Evolutionary conservation across 2,797 vertebrate genomes (phyloP), one percentile per base, ranked within the genome.

Genomic region (Liparis tanakae): DNA sequence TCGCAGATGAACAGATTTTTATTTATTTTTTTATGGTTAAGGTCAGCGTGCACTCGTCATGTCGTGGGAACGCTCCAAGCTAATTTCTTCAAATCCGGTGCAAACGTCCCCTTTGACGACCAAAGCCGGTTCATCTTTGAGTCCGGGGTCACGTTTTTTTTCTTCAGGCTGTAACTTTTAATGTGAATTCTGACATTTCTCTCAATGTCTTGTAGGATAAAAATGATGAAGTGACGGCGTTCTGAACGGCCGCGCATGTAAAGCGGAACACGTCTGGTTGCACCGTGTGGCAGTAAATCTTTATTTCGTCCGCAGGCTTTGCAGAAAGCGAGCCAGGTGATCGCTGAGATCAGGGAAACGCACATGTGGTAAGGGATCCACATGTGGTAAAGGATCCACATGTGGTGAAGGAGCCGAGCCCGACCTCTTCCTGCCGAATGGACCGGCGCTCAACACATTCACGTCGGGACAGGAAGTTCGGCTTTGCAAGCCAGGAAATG

Each of bases 321-420:
- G 84, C 97, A 99, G 89, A 95, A 95, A 94, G 97, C 98, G 88
- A 96, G 97, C 88, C 98, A 98, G 87, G 97, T 99, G 85, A 98
- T 99, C 44, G 97, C 97, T 20, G 97, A 99, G 92, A 99, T 99
- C 80, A 95, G 98, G 79, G 98, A 99, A 92, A 99, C 97, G 0
- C 97, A 99, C 88, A 93, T 99, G 87, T 99, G 98, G 98, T 99
- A 95, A 98, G 90, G 62, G 50, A 76, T n/a, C n/a, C n/a, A n/a
- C n/a, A n/a, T n/a, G n/a, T n/a, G n/a, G n/a, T n/a, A n/a, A n/a
- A n/a, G n/a, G n/a, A n/a, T n/a, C n/a, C 97, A 99, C 88, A 93
- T 99, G 87, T 99, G 98, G 98, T 99, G 95, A 98, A 90, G 62
- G 50, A 76, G 48, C 67, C 12, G 44, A 71, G 74, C 75, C 72